Percentiles rank a stretch among this genome's conserved stretches.
These are phyloP conservation scores for Tachycineta bicolor DNA, from an alignment of 2,113 vertebrate genomes.

Conservation along the genomic window DNA sequence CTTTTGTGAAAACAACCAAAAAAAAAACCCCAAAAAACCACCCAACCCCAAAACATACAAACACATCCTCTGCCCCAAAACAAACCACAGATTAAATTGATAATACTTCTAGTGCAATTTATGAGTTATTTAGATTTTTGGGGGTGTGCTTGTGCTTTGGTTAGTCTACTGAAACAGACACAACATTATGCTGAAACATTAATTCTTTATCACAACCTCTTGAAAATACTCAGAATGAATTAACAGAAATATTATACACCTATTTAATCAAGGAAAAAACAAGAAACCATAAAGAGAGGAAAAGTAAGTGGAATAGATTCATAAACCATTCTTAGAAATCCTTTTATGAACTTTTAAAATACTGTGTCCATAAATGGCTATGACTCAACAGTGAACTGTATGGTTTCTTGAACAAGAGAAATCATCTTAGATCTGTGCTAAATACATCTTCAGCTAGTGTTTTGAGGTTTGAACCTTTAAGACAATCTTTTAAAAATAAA, in stretches of 20 bases:
- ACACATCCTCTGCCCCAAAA: accelerated
- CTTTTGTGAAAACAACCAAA: neutral
- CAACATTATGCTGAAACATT: neutral
- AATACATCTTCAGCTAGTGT: neutral
- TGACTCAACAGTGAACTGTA: neutral
- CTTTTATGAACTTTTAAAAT: neutral
- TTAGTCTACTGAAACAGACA: neutral
- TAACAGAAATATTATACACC: neutral
- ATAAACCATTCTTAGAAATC: neutral
- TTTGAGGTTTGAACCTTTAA: neutral
- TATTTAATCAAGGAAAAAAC: neutral
- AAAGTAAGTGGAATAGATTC: neutral
- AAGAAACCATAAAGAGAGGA: neutral
- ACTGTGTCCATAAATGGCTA: accelerated
- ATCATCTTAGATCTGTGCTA: neutral
- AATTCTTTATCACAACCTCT: neutral
- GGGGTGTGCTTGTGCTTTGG: neutral
- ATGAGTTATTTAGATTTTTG: neutral
- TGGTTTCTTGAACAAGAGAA: neutral
- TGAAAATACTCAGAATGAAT: neutral
- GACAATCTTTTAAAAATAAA: neutral
- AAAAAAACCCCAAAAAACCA: accelerated
- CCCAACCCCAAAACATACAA: neutral
- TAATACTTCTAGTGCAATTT: neutral
- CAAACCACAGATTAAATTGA: neutral